Percentiles rank a stretch among this genome's conserved stretches.
These are phyloP conservation scores for Anarrhichthys ocellatus DNA, from an alignment of 2,113 vertebrate genomes.

Conservation along the genomic window DNA sequence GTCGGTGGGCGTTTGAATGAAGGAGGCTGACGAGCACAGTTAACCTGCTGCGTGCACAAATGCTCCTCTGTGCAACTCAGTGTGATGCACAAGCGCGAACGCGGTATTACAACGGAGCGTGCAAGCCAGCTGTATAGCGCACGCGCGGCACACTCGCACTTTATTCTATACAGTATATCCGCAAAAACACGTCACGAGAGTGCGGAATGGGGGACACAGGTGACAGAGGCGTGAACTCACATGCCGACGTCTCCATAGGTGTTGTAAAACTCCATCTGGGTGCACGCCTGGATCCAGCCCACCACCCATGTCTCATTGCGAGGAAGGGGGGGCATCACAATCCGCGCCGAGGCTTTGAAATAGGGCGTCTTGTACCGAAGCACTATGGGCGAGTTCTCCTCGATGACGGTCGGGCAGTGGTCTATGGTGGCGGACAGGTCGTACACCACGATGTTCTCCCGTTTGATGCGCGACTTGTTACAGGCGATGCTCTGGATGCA, in stretches of 20 bases:
- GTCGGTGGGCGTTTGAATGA: slow-evolving; percentile 77
- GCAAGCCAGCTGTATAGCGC: background rate
- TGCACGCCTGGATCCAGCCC: slow-evolving; percentile 98
- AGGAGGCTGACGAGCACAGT: slow-evolving; percentile 64
- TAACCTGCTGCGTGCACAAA: slow-evolving; percentile 76
- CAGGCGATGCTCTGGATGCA: slow-evolving; percentile 97
- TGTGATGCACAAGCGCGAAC: slow-evolving; percentile 22
- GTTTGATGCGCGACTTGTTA: slow-evolving; percentile 94
- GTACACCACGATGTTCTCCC: slow-evolving; percentile 95
- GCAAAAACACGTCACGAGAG: slow-evolving; percentile 1
- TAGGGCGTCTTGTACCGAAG: slow-evolving; percentile 97
- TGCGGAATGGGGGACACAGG: slow-evolving; percentile 6
- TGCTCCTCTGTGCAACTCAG: slow-evolving; percentile 53
- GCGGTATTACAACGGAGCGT: background rate
- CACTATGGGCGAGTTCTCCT: slow-evolving; percentile 97
- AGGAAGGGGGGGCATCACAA: slow-evolving; percentile 94
- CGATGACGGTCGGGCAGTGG: slow-evolving; percentile 92
- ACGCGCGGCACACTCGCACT: background rate
- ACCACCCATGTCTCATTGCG: slow-evolving; percentile 97
- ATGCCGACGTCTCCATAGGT: slow-evolving; percentile 95
- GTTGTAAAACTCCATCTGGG: slow-evolving; percentile 99
- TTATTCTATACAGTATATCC: background rate
- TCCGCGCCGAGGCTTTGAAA: slow-evolving; percentile 94
- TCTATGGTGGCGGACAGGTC: slow-evolving; percentile 96
- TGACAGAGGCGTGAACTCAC: slow-evolving; percentile 82